phyloP scores from a whole-genome alignment of 2,113 vertebrate genomes.

The Montifringilla adamsi region DNA sequence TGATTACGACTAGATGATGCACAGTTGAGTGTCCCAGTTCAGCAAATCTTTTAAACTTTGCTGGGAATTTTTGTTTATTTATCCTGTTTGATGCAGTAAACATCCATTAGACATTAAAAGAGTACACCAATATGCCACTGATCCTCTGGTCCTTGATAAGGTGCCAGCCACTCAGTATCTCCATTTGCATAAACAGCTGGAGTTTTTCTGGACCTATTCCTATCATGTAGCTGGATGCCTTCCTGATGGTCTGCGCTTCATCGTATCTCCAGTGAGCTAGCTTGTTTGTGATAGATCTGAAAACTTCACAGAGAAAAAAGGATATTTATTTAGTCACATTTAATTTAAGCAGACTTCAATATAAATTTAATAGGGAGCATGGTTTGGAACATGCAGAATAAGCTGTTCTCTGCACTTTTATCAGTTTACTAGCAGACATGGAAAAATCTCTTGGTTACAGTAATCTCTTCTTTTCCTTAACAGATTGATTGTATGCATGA shows the following conservation, averaged over 20 bases:
- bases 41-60: neutral
- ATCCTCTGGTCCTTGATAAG: constrained; percentile 51
- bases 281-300: constrained; percentile 19
- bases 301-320: constrained; percentile 7
- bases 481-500: neutral
- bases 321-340: neutral
- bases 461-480: neutral
- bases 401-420: neutral
- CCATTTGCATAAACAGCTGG: constrained; percentile 62
- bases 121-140: constrained; percentile 33
- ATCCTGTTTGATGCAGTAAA: constrained; percentile 3
- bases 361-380: neutral
- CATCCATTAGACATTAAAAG: constrained; percentile 10
- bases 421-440: neutral
- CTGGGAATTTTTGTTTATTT: neutral
- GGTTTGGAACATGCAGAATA: neutral
- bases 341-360: constrained; percentile 11
- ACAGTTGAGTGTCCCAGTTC: neutral
- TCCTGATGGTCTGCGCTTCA: constrained; percentile 26
- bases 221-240: constrained; percentile 41
- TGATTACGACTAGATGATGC: neutral
- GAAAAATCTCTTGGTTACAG: neutral
- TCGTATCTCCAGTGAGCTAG: neutral
- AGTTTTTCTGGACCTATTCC: constrained; percentile 43
- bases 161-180: constrained; percentile 33